A percentile compares a stretch with the other conserved stretches of the same genome.
These are phyloP conservation scores for Scopus umbretta DNA, from an alignment of 2,113 vertebrate genomes.

Conservation along the genomic window DNA sequence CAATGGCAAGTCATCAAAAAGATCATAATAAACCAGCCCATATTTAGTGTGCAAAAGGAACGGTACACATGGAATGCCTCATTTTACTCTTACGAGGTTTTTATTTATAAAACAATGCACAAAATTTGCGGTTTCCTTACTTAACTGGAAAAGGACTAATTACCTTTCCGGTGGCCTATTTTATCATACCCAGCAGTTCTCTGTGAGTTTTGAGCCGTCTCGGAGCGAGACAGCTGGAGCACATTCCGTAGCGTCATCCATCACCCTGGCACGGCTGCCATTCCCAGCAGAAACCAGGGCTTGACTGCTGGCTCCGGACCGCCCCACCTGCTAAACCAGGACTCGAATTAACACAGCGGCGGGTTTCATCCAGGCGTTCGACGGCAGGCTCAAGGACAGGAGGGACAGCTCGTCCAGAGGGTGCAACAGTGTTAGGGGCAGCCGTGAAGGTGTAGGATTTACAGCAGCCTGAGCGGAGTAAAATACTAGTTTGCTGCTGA, in stretches of 20 bases:
- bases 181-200: fast-evolving
- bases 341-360: fast-evolving
- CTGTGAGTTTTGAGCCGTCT: fast-evolving
- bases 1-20: background rate
- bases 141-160: background rate
- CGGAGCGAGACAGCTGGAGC: background rate
- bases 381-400: background rate
- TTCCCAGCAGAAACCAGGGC: background rate
- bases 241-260: background rate
- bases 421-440: fast-evolving
- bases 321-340: fast-evolving
- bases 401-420: fast-evolving
- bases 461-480: fast-evolving
- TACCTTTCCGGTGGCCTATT: background rate
- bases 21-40: background rate
- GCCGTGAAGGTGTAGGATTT: fast-evolving
- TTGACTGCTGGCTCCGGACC: fast-evolving
- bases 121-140: background rate
- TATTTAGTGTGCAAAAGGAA: background rate
- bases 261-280: background rate
- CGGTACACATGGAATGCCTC: background rate
- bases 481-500: fast-evolving
- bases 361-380: fast-evolving
- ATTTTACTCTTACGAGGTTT: background rate
- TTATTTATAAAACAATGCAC: background rate